Base-by-base conservation (phyloP, 1,140 invertebrate species). In the Drosophila rhopaloa region DNA sequence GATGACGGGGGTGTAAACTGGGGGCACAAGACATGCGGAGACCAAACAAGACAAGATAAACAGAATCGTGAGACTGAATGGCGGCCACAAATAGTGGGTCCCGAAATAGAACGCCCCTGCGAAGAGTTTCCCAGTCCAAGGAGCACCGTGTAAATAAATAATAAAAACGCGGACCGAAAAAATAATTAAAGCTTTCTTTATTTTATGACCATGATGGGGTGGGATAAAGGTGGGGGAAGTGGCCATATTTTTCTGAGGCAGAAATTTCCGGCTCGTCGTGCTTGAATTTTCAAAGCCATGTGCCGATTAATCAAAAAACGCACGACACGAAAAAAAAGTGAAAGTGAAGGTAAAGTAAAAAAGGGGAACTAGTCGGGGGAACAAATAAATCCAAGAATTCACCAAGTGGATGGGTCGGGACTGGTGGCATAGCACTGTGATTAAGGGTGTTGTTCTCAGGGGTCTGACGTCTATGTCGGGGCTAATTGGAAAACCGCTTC, bases 231-330 rank as follows among this genome's bases (percentile, higher is more conserved):
- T 56, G 58, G 60, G 68, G 62, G 56, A 66, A 56, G 60, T 19
- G 27, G 70, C 44, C 43, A 71, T 50, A 57, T 41, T 57, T 75
- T 74, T 24, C 35, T 19, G 32, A 47, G 55, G 27, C 72, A 41
- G 37, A 61, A 65, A 55, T 78, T 81, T 82, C 76, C 66, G 81
- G 65, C 50, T 82, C 66, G 70, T 56, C 71, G 55, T 79, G 53
- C 71, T 80, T 75, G 71, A 80, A 63, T 77, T 68, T 81, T 82
- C 79, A 78, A 59, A 58, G 79, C 79, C 65, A 78, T 81, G 73
- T 55, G 60, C 44, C 63, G 55, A 77, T 83, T 85, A 83, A 83
- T 85, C 72, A 80, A 72, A 77, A 53, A 46, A 61, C 56, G 35
- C 38, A 53, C 72, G 71, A 66, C 67, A 86, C 76, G 74, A 47